These are phyloP conservation scores for Blastomussa wellsi DNA, from an alignment of 92 coral and sea anemone species.

Conservation along the genomic window DNA sequence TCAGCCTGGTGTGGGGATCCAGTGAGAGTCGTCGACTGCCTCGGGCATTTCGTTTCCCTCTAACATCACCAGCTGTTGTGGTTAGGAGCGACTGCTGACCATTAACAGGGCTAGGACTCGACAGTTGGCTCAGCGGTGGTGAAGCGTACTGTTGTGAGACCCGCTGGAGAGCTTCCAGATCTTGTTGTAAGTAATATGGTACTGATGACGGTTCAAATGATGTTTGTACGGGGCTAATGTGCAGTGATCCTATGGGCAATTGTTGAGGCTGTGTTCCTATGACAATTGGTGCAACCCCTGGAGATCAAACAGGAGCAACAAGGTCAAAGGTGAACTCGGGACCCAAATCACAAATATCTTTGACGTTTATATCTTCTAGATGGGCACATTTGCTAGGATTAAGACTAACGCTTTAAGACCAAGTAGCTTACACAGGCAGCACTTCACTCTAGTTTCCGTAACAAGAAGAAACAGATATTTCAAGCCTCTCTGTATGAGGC, in stretches of 20 bases:
- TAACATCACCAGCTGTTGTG: constrained; percentile 42
- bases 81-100: constrained; percentile 51
- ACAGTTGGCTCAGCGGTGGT: constrained; percentile 48
- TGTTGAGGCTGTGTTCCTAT: constrained; percentile 18
- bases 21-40: constrained; percentile 85
- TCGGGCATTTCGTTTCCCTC: constrained; percentile 65
- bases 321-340: neutral
- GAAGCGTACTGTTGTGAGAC: constrained; percentile 69
- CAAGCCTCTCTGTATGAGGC: no score
- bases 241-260: constrained; percentile 39
- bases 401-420: neutral
- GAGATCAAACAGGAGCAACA: neutral
- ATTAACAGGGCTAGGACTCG: constrained; percentile 36
- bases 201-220: constrained; percentile 85
- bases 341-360: no score
- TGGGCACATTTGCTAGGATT: neutral
- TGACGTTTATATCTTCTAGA: neutral
- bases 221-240: constrained; percentile 80
- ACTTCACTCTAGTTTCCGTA: neutral
- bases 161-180: constrained; percentile 76
- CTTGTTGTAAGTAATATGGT: constrained; percentile 95
- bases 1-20: constrained; percentile 90
- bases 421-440: neutral
- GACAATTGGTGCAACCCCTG: constrained; percentile 7
- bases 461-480: no score